These are phyloP conservation scores for Dendrophyllia cribrosa DNA, from an alignment of 64 coral and sea anemone genomes.

Conservation along the genomic window DNA sequence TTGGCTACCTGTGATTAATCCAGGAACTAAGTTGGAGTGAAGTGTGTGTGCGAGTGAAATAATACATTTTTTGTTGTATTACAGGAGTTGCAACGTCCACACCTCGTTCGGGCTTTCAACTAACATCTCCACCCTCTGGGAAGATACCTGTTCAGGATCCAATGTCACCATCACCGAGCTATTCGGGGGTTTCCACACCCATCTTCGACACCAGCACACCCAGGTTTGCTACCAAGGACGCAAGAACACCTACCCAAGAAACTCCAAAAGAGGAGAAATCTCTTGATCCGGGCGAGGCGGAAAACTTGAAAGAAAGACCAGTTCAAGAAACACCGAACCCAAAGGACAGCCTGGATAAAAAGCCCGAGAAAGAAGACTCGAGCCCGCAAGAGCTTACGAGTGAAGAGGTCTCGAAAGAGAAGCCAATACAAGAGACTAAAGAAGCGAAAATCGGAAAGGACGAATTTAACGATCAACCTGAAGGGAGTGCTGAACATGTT, in stretches of 20 bases:
- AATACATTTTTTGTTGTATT: too few relatives aligned
- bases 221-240: background rate
- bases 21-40: too few relatives aligned
- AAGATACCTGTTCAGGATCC: slow-evolving; percentile 34
- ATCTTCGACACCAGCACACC: background rate
- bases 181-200: background rate
- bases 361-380: background rate
- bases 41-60: too few relatives aligned
- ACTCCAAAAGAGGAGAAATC: background rate
- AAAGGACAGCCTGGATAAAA: slow-evolving; percentile 4
- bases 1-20: too few relatives aligned
- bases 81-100: background rate
- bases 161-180: background rate
- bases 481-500: background rate
- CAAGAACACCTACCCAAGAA: slow-evolving; percentile 2
- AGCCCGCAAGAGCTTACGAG: background rate
- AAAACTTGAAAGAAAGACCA: background rate
- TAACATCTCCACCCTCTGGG: background rate
- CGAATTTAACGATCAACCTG: background rate
- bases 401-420: background rate
- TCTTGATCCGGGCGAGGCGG: background rate
- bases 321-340: background rate
- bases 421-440: slow-evolving; percentile 1
- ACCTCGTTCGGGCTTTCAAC: background rate
- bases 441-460: background rate